Evolutionary conservation across 2,113 vertebrate species (phyloP).

Genomic region (Oreochromis tanganicae): DNA sequence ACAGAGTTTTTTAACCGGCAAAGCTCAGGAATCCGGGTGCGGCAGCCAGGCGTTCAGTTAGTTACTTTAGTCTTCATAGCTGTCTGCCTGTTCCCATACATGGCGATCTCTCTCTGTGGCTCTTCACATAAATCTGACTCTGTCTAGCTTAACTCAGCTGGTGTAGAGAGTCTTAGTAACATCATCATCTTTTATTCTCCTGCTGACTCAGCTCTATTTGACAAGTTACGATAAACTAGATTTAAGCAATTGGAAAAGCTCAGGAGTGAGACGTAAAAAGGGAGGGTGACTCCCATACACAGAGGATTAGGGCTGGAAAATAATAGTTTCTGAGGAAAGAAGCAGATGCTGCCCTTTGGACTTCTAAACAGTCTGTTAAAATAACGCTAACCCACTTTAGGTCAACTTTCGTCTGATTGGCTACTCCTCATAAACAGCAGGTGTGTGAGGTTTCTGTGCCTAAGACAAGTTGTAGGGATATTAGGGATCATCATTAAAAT

Average conservation of each 20-base stretch:
- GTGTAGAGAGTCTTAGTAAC: background rate
- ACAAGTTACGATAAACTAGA: background rate
- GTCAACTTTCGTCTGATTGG: background rate
- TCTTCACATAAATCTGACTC: background rate
- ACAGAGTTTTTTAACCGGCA: background rate
- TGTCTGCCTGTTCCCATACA: constrained; percentile 19
- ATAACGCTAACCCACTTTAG: background rate
- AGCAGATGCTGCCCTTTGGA: background rate
- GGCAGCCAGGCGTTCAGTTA: background rate
- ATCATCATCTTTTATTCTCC: background rate
- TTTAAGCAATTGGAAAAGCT: background rate
- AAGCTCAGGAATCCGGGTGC: background rate
- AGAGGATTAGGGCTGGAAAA: background rate
- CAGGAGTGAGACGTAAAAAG: background rate
- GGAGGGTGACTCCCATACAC: background rate
- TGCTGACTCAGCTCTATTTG: background rate
- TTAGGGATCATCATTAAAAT: background rate
- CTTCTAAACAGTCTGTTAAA: background rate
- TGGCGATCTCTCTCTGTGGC: background rate
- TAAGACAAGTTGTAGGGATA: background rate
- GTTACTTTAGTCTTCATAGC: background rate
- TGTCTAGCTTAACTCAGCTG: background rate
- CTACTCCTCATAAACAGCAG: background rate
- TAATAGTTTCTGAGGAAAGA: background rate
- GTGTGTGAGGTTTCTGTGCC: background rate